These are phyloP conservation scores for Agrilus cyanescens DNA, from an alignment of 2,888 invertebrate species.

Conservation along the genomic window DNA sequence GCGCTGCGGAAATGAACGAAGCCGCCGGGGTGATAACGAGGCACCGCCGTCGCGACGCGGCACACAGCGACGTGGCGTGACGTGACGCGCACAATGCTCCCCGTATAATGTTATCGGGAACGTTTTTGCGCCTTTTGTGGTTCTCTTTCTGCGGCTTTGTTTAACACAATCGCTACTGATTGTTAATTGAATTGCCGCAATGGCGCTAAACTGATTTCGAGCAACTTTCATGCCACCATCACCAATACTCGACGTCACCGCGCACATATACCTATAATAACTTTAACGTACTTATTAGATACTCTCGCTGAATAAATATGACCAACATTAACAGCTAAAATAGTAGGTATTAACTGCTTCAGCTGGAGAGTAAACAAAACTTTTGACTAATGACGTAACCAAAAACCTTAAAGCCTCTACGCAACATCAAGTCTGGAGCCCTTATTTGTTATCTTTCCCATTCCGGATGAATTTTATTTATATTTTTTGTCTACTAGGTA, in stretches of 20 bases:
- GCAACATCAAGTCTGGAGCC: too few species aligned
- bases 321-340: too few species aligned
- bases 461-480: too few species aligned
- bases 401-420: too few species aligned
- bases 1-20: conserved; percentile 38
- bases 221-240: conserved; percentile 22
- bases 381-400: too few species aligned
- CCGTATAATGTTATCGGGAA: conserved; percentile 33
- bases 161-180: conserved; percentile 32
- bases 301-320: too few species aligned
- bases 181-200: conserved; percentile 33
- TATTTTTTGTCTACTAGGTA: too few species aligned
- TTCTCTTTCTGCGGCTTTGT: conserved; percentile 29
- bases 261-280: too few species aligned
- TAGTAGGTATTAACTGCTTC: too few species aligned
- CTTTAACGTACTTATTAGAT: too few species aligned
- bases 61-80: conserved; percentile 15
- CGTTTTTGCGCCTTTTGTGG: conserved; percentile 33
- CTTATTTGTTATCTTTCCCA: too few species aligned
- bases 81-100: conserved; percentile 3
- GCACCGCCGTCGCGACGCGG: conserved; percentile 28
- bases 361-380: too few species aligned
- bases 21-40: conserved; percentile 33
- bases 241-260: neutral
- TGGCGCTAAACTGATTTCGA: conserved; percentile 29